These are phyloP conservation scores for Bolinopsis microptera DNA, from an alignment of 37 sponge, comb jelly and placozoan genomes.

Conservation along the genomic window DNA sequence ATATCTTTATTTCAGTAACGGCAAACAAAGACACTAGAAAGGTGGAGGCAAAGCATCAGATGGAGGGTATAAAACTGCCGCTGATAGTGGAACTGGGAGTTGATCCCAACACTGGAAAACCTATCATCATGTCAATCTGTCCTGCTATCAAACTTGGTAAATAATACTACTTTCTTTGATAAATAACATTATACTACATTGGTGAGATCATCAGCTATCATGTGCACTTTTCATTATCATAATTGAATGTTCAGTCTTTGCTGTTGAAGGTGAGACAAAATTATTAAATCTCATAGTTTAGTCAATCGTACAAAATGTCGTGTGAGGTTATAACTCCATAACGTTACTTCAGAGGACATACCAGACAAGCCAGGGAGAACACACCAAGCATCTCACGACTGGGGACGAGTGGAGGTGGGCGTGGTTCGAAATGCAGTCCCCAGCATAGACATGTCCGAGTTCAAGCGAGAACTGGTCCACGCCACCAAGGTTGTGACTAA, in stretches of 20 bases:
- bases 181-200: too few relatives aligned
- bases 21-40: background rate
- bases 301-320: too few relatives aligned
- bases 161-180: background rate
- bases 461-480: conserved; percentile 43
- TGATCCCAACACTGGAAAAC: conserved; percentile 2
- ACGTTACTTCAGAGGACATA: conserved; percentile 37
- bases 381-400: background rate
- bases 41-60: conserved; percentile 15
- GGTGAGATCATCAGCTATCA: too few relatives aligned
- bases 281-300: too few relatives aligned
- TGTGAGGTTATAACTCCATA: too few relatives aligned
- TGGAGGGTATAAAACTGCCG: conserved; percentile 50
- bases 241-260: too few relatives aligned
- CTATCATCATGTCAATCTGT: conserved; percentile 46
- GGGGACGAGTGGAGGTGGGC: conserved; percentile 11
- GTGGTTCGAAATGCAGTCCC: conserved; percentile 27
- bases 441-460: conserved; percentile 39
- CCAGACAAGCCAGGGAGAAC: conserved; percentile 9
- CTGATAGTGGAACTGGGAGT: conserved; percentile 27
- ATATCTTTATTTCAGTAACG: conserved; percentile 51
- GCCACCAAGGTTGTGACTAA: conserved; percentile 41
- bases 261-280: too few relatives aligned
- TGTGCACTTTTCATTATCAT: too few relatives aligned
- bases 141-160: conserved; percentile 39